These are phyloP conservation scores for Alectura lathami DNA, from an alignment of 2,113 vertebrate species.

Conservation along the genomic window DNA sequence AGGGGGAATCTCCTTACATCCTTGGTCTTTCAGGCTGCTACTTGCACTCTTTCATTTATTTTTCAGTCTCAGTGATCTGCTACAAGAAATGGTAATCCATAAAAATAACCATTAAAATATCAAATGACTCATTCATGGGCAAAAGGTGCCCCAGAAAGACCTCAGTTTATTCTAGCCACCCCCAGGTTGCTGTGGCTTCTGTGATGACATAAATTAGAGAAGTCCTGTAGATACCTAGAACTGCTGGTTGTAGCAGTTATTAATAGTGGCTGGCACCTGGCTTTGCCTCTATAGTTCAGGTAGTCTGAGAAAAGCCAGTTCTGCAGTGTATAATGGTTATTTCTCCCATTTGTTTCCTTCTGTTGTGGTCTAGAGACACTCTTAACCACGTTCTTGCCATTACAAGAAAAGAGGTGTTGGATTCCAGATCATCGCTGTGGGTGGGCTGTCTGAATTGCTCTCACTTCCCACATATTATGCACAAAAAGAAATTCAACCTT, in stretches of 20 bases:
- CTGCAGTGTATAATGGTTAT: background rate
- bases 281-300: background rate
- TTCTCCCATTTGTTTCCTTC: background rate
- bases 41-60: background rate
- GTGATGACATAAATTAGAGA: background rate
- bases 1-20: accelerated
- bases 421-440: background rate
- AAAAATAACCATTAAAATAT: background rate
- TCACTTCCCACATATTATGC: background rate
- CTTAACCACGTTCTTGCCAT: background rate
- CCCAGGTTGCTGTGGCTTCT: background rate
- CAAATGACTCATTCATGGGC: background rate
- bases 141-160: background rate
- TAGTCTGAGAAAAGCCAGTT: background rate
- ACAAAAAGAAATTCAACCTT: background rate
- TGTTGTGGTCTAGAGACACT: background rate
- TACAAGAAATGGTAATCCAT: background rate
- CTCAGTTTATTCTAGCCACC: background rate
- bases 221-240: background rate
- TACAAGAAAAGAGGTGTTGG: background rate
- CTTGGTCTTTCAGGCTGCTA: background rate
- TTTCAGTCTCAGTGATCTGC: background rate
- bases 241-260: background rate
- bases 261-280: background rate
- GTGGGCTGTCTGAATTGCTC: background rate